These are phyloP conservation scores for Diplogasteroides magnus DNA, from an alignment of 1,140 invertebrate species.

Conservation along the genomic window DNA sequence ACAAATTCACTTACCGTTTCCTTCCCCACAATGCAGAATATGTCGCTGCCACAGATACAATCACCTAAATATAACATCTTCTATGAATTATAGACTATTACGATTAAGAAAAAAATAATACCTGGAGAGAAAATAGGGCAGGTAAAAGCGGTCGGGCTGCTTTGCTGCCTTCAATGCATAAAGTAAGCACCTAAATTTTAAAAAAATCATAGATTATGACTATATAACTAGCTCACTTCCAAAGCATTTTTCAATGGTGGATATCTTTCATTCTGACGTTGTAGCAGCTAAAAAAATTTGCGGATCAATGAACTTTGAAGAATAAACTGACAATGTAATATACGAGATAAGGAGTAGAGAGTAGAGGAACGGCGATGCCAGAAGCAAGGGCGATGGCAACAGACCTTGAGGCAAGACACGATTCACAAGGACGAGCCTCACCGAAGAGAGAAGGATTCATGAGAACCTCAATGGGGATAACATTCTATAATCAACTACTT, in stretches of 20 bases:
- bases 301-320: too few relatives aligned
- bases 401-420: neutral
- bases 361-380: neutral
- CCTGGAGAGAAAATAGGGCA: neutral
- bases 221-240: too few relatives aligned
- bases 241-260: neutral
- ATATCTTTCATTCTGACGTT: neutral
- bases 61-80: neutral
- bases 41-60: neutral
- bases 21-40: neutral
- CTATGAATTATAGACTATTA: too few relatives aligned
- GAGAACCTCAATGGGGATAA: neutral
- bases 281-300: neutral
- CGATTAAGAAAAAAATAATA: neutral
- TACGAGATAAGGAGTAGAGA: neutral
- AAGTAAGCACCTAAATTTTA: neutral
- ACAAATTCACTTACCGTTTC: neutral
- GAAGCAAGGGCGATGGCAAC: neutral
- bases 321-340: neutral
- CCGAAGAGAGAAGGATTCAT: neutral
- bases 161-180: neutral
- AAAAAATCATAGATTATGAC: too few relatives aligned
- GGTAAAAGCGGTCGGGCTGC: neutral
- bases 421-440: neutral
- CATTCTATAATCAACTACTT: neutral